Evolutionary conservation across 2,888 invertebrate genomes (phyloP).

Genomic region (Pachliopta kotzebuea): DNA sequence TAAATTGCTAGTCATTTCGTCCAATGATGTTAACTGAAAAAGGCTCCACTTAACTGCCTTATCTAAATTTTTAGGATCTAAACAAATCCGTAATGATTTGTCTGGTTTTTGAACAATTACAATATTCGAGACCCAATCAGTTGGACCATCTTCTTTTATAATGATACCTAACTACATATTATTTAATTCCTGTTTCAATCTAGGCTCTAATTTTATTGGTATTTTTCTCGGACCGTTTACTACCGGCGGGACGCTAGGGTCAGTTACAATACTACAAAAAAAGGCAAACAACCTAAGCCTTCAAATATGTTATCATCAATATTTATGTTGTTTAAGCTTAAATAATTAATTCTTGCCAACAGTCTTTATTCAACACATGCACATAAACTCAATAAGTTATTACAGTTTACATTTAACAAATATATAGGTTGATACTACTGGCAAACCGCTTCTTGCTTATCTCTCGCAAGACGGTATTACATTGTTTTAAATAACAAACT

Average conservation of each 20-base stretch:
- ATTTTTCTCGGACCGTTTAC: not conserved
- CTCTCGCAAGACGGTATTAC: no score
- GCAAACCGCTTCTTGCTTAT: no score
- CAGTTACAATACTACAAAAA: not conserved
- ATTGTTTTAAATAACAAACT: no score
- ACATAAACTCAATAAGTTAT: no score
- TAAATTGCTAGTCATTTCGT: not conserved
- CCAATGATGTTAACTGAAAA: not conserved
- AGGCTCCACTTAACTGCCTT: not conserved
- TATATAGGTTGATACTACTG: no score
- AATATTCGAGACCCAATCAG: not conserved
- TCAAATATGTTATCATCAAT: not conserved
- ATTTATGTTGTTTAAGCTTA: not conserved
- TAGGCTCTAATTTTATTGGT: not conserved
- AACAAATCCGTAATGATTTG: not conserved
- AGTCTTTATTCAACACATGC: not conserved
- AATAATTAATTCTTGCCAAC: not conserved
- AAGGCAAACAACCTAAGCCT: not conserved
- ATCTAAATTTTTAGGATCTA: not conserved
- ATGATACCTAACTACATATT: not conserved
- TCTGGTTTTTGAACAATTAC: not conserved
- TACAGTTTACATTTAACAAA: no score
- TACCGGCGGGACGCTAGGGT: not conserved
- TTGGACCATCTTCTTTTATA: not conserved
- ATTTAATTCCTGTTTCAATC: not conserved